Base-by-base conservation (phyloP, 2,888 invertebrate species). In the Halocaridina rubra region DNA sequence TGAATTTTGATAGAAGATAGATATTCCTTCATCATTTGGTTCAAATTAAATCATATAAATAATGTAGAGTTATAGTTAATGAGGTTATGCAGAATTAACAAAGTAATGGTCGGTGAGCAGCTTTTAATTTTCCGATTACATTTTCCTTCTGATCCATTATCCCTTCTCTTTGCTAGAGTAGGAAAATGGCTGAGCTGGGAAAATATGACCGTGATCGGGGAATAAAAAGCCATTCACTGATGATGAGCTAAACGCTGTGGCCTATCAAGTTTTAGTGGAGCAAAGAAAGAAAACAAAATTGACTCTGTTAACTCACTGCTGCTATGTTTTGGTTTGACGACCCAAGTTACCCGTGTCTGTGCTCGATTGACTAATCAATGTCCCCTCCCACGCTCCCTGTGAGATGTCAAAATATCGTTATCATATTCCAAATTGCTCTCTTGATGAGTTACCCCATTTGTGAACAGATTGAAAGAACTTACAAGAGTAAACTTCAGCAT, bases 211-310 rank as follows among this genome's bases (percentile, higher is more conserved):
- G n/a, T 64, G 13, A 61, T 27, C 72, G 61, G 33, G 72, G 64
- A 61, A 30, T 72, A 53, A 46, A 10, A 67, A 74, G 59, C 53
- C 61, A 33, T 74, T 74, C 74, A 74, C 72, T 74, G 69, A 74
- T 61, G 72, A 64, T 74, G 71, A n/a, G 53, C 80, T 81, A 74
- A 39, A 61, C 61, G 67, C 80, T 81, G 79, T 67, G 80, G 74
- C 80, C 80, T 61, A 81, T 74, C 80, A 81, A 80, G 80, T 72
- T n/a, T n/a, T 74, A 74, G 80, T 74, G 69, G 80, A 81, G 74
- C 67, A 81, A 59, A n/a, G n/a, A n/a, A n/a, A n/a, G n/a, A n/a
- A n/a, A n/a, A n/a, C n/a, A n/a, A n/a, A n/a, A n/a, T n/a, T n/a
- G n/a, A n/a, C n/a, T n/a, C n/a, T n/a, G n/a, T n/a, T n/a, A n/a